phyloP scores from a whole-genome alignment of 2,888 invertebrate genomes.

The Nymphalis polychloros region DNA sequence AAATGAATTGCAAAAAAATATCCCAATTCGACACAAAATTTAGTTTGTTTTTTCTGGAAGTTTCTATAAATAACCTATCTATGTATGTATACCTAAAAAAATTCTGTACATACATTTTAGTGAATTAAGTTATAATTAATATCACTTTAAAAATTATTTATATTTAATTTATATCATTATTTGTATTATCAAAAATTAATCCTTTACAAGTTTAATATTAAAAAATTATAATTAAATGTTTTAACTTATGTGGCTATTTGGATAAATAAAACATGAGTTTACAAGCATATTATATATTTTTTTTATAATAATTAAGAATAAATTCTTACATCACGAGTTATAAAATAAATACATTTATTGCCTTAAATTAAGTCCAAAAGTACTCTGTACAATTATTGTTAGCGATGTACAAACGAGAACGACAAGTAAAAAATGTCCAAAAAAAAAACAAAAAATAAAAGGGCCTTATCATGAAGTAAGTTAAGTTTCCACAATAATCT shows the following conservation, averaged over 20 bases:
- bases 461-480: conserved; percentile 71
- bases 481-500: conserved; percentile 67
- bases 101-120: too few relatives aligned
- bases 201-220: too few relatives aligned
- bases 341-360: conserved; percentile 83
- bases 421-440: conserved; percentile 75
- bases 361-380: conserved; percentile 82
- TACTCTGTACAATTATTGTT: conserved; percentile 82
- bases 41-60: too few relatives aligned
- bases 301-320: conserved; percentile 82
- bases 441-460: conserved; percentile 66
- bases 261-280: conserved; percentile 68
- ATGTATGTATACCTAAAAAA: too few relatives aligned
- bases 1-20: too few relatives aligned
- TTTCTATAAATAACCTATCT: too few relatives aligned
- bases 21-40: too few relatives aligned
- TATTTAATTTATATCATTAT: too few relatives aligned
- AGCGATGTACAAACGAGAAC: conserved; percentile 82
- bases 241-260: neutral
- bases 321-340: conserved; percentile 82
- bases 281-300: conserved; percentile 82
- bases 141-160: too few relatives aligned
- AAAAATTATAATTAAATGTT: too few relatives aligned
- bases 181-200: too few relatives aligned
- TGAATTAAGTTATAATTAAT: too few relatives aligned